Evolutionary conservation across 2,797 vertebrate species (phyloP).

Genomic region (Sebastes vulpes): DNA sequence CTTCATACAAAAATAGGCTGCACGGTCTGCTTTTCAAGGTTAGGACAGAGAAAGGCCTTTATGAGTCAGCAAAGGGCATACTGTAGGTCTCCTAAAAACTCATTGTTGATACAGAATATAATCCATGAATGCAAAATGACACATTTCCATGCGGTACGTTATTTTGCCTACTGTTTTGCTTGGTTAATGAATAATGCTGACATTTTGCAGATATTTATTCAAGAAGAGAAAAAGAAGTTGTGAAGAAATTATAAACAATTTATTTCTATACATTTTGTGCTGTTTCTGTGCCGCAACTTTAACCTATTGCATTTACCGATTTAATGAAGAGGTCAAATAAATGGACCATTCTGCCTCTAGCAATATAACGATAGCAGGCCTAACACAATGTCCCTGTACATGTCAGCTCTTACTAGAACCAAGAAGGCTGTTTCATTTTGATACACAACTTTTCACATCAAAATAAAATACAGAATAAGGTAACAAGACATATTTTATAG

Average conservation of each 20-base stretch:
- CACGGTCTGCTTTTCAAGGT: slow-evolving; percentile 67
- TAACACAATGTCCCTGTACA: neutral
- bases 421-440: neutral
- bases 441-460: neutral
- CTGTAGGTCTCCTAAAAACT: neutral
- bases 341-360: neutral
- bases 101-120: neutral
- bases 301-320: neutral
- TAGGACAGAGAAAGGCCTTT: slow-evolving; percentile 32
- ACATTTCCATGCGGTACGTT: neutral
- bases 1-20: slow-evolving; percentile 37
- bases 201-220: neutral
- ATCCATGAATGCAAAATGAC: neutral
- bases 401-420: neutral
- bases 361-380: neutral
- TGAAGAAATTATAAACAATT: neutral
- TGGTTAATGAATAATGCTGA: neutral
- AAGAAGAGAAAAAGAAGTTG: neutral
- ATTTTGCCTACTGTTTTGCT: neutral
- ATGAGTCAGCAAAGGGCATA: too few species aligned
- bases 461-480: neutral
- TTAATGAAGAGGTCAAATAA: neutral
- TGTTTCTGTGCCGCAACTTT: neutral
- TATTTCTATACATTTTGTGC: neutral
- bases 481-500: neutral